A percentile compares a stretch with the other conserved stretches of the same genome.
Conservation (phyloP, 1,140 invertebrate genomes). For the Fopius arisanus region DNA sequence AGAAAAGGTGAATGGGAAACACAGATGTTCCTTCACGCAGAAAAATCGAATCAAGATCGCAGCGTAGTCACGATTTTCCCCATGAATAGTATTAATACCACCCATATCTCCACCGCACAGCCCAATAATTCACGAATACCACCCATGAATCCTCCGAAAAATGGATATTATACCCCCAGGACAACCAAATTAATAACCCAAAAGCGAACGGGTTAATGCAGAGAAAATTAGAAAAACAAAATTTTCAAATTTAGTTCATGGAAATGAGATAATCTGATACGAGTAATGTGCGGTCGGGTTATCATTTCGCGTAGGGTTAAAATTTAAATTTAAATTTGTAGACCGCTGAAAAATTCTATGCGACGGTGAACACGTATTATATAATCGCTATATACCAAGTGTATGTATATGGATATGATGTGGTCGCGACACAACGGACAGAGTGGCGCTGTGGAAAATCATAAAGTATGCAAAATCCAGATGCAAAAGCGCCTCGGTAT, state of each 20-base stretch:
- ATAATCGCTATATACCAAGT: not conserved
- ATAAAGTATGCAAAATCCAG: slow-evolving; percentile 53
- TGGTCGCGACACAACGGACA: slow-evolving; percentile 22
- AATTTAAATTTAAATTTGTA: slow-evolving; percentile 27
- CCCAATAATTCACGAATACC: not conserved
- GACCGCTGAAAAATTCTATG: slow-evolving; percentile 25
- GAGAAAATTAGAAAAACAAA: not conserved
- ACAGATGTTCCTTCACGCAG: too few species aligned
- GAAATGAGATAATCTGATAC: slow-evolving; percentile 11
- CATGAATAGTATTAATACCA: not conserved
- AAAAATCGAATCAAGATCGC: too few species aligned
- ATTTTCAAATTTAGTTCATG: slow-evolving; percentile 9
- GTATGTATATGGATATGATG: slow-evolving; percentile 11
- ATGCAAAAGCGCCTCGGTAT: slow-evolving; percentile 49
- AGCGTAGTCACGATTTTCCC: not conserved
- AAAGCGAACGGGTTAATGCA: not conserved
- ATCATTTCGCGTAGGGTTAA: slow-evolving; percentile 12
- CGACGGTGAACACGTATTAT: slow-evolving; percentile 1
- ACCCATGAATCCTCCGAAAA: not conserved
- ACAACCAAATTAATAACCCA: not conserved
- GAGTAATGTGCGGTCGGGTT: not conserved
- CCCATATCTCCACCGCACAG: not conserved
- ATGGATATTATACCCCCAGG: not conserved
- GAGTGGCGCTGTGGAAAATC: slow-evolving; percentile 42
- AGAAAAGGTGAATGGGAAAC: too few species aligned